Conservation (phyloP, 2,797 vertebrate genomes). For the Echeneis naucrates region DNA sequence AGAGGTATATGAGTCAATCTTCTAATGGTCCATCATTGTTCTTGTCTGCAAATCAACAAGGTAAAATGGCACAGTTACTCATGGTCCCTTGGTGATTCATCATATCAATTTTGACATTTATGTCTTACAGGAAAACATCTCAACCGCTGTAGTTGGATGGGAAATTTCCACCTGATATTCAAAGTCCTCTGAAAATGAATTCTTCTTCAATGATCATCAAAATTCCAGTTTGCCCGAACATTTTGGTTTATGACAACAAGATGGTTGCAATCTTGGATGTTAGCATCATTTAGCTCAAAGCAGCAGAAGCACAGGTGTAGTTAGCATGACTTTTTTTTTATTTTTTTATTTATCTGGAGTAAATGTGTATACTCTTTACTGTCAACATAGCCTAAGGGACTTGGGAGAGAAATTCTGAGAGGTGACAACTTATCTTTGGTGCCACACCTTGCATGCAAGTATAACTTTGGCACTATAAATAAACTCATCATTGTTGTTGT, state of each 20-base stretch:
- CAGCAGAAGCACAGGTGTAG: background rate
- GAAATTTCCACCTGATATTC: too few relatives aligned
- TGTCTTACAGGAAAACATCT: too few relatives aligned
- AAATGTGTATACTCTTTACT: background rate
- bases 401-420: conserved; percentile 26
- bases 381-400: conserved; percentile 30
- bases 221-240: too few relatives aligned
- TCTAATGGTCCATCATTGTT: too few relatives aligned
- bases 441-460: conserved; percentile 52
- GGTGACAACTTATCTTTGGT: conserved; percentile 39
- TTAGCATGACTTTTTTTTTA: background rate
- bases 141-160: too few relatives aligned
- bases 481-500: conserved; percentile 48
- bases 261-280: background rate
- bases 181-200: too few relatives aligned
- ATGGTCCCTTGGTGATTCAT: too few relatives aligned
- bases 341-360: background rate
- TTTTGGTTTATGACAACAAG: background rate
- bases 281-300: background rate
- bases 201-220: too few relatives aligned
- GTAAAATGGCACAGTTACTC: too few relatives aligned
- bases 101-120: too few relatives aligned
- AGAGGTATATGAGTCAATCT: too few relatives aligned
- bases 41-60: too few relatives aligned
- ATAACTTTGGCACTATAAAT: conserved; percentile 58